phyloP scores from a whole-genome alignment of 2,888 invertebrate species.

The Epirrhoe tristata region DNA sequence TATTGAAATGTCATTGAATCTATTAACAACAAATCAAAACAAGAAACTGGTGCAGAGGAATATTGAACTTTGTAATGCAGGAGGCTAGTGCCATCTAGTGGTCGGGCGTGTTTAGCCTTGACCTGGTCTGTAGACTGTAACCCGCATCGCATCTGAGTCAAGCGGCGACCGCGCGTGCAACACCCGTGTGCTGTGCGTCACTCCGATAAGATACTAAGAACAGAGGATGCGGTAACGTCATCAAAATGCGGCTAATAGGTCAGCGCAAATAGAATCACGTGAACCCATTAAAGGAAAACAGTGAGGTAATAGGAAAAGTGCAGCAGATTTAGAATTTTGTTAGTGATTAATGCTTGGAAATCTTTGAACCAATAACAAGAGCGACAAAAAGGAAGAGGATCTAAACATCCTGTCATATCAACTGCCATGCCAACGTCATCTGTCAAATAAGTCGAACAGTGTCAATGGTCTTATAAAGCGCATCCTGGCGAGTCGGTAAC shows the following conservation, averaged over 20 bases:
- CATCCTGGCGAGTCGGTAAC: constrained; percentile 70
- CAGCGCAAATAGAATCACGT: constrained; percentile 19
- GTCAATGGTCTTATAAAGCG: constrained; percentile 60
- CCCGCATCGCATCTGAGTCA: constrained; percentile 37
- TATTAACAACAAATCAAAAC: constrained; percentile 45
- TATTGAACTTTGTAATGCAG: constrained; percentile 68
- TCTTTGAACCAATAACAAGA: no score
- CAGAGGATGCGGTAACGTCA: constrained; percentile 26
- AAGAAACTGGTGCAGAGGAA: constrained; percentile 44
- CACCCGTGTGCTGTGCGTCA: constrained; percentile 31
- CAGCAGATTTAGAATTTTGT: not conserved
- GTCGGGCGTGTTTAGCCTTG: constrained; percentile 65
- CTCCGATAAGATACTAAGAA: constrained; percentile 24
- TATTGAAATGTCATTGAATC: constrained; percentile 35
- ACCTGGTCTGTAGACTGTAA: constrained; percentile 50
- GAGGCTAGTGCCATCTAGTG: constrained; percentile 61
- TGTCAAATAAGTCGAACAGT: constrained; percentile 32
- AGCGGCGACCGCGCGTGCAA: constrained; percentile 24
- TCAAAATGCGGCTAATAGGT: constrained; percentile 18
- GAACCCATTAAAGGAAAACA: constrained; percentile 12
- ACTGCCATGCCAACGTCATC: constrained; percentile 20
- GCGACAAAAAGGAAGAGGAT: constrained; percentile 19
- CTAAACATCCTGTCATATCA: constrained; percentile 27
- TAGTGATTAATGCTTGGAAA: no score
- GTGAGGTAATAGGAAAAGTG: constrained; percentile 5